These are phyloP conservation scores for Anguilla megastoma DNA, from an alignment of 2,797 vertebrate species.

Conservation along the genomic window DNA sequence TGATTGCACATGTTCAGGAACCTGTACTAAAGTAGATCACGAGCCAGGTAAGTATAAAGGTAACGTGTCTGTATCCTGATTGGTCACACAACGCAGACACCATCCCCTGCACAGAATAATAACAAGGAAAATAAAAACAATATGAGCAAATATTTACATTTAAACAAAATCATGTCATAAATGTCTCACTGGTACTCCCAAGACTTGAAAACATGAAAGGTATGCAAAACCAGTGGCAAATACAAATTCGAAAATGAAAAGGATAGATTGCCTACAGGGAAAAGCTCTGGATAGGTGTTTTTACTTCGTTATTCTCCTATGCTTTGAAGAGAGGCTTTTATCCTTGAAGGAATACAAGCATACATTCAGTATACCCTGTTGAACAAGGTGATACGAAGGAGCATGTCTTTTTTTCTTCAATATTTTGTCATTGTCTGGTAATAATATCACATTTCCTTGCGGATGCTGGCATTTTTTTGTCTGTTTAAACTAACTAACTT, in stretches of 20 bases:
- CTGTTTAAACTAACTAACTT: not conserved
- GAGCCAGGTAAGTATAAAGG: not conserved
- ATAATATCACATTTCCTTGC: not conserved
- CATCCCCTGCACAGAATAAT: not conserved
- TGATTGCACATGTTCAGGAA: not conserved
- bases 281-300: not conserved
- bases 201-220: not conserved
- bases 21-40: not conserved
- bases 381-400: not conserved
- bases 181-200: not conserved
- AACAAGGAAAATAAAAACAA: not conserved
- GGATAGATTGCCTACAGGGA: not conserved
- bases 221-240: slow-evolving; percentile 12
- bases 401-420: not conserved
- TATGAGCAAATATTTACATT: not conserved
- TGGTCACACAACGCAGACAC: not conserved
- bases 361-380: not conserved
- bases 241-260: not conserved
- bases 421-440: not conserved
- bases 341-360: not conserved
- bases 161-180: not conserved
- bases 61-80: not conserved
- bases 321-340: slow-evolving; percentile 9
- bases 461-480: not conserved
- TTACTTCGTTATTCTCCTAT: not conserved